Evolutionary conservation across 2,888 invertebrate species (phyloP), one percentile per base, ranked within the genome.

Genomic region (Caenorhabditis panamensis): DNA sequence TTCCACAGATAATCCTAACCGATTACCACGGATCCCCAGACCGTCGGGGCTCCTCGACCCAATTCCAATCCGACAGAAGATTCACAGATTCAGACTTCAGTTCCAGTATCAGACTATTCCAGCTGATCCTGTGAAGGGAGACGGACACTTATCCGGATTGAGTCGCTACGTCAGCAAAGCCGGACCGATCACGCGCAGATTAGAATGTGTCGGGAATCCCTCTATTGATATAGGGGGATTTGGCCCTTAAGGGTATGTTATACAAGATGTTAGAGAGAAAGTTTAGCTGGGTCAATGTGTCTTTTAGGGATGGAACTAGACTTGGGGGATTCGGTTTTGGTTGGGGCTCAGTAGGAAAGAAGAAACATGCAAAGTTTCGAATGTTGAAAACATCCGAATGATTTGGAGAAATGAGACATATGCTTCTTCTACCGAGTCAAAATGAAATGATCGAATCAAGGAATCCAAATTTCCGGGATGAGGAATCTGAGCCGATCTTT

Each of bases 101-200:
- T 36, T 11, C 36, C 36, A 53, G 16, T 24, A 47, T 11, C 22
- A 11, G n/a, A 13, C 3, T 18, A n/a, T 28, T 47, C 47, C 44
- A 49, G 49, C 44, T 66, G 37, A 54, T 31, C 37, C 44, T 24
- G 11, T 4, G 4, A 11, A 49, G 49, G 2, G 22, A 20, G 20
- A 3, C 49, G 20, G 31, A 9, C 5, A 49, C 49, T 49, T 49
- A 49, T 49, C 36, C 31, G 58, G 24, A 64, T 22, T 13, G 13
- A 51, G 44, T 41, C 37, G 61, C 37, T 36, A 69, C 69, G 69
- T 69, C 69, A 69, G 37, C 37, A 41, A 69, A 69, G 36, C 69
- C 47, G 58, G 20, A 18, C 49, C n/a, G 49, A 20, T 69, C 69
- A 69, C 58, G 22, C 8, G 59, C 26, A 24, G 59, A 68, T 59